Conservation (phyloP, 2,888 invertebrate genomes). For the Drosophila picticornis region DNA sequence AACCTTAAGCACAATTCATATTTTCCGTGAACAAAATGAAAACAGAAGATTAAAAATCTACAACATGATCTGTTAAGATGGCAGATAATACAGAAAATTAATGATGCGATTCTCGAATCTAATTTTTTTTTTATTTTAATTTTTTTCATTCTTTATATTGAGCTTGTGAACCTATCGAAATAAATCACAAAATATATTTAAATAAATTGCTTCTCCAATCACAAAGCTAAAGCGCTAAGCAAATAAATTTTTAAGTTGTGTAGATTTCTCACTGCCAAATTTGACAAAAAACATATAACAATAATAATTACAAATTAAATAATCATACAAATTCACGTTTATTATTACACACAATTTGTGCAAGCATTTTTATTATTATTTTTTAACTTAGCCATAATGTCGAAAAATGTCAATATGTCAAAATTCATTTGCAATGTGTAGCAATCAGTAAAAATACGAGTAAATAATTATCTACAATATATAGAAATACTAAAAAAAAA, state of each 20-base stretch:
- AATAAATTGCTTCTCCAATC: constrained; percentile 39
- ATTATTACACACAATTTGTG: constrained; percentile 38
- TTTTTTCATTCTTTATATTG: not conserved
- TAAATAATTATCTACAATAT: constrained; percentile 51
- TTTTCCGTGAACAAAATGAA: not conserved
- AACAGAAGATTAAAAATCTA: not conserved
- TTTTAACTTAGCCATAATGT: constrained; percentile 15
- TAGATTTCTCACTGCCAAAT: constrained; percentile 75
- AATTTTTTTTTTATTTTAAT: not conserved
- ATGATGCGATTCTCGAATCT: not conserved
- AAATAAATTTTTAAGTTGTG: constrained; percentile 56
- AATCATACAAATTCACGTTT: constrained; percentile 37
- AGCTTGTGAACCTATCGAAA: constrained; percentile 6
- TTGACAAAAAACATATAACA: constrained; percentile 31
- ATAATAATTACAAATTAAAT: constrained; percentile 20
- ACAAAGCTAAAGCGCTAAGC: constrained; percentile 38
- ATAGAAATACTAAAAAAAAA: constrained; percentile 40
- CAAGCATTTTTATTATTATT: constrained; percentile 22
- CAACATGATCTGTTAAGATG: constrained; percentile 6
- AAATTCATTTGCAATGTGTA: constrained; percentile 73
- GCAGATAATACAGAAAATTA: not conserved
- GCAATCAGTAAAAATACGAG: constrained; percentile 68
- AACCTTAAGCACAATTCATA: constrained; percentile 15
- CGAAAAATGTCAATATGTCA: constrained; percentile 27
- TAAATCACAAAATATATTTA: constrained; percentile 5